Base-by-base conservation (phyloP, 2,797 vertebrate species). In the Fistularia tabacaria region DNA sequence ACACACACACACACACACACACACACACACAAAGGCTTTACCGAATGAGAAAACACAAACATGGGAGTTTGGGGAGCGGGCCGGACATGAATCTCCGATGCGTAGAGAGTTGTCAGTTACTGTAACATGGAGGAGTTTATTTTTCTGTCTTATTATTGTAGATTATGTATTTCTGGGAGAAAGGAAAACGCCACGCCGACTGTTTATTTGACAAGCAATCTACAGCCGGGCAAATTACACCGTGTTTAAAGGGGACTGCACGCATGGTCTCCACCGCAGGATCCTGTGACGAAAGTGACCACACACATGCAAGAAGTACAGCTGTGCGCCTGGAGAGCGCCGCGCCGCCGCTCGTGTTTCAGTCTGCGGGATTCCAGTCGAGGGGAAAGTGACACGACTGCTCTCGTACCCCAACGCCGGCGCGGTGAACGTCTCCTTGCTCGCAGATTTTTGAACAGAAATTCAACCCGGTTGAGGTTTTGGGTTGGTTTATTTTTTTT, bases 161-260 rank as follows among this genome's bases (percentile, higher is more conserved):
- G 72, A 81, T 76, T 68, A 67, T 81, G 57, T 74, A 78, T 84
- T 84, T 86, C 77, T 81, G 75, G 74, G 73, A 85, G 70, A 75
- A 82, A 84, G 71, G 65, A 67, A 84, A 83, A 77, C 7, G 59
- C 49, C 77, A 63, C 47, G 36, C 45, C 45, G 59, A 54, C 73
- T 88, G 82, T 86, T 88, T 87, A 86, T 87, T 88, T 87, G 72
- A 82, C 73, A 80, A 77, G 82, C 71, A 76, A 71, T 82, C 79
- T 72, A 75, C 74, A 77, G 80, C 69, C 77, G 76, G 25, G 83
- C 44, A 76, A 86, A 85, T 84, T 80, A 75, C 39, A 77, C 64
- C 45, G 38, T 69, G 74, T 80, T 82, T 83, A 68, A 81, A 79
- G 46, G 59, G 57, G 55, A 25, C 71, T 71, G 76, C 71, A 69